These are phyloP conservation scores for Caenorhabditis macrosperma DNA, from an alignment of 2,888 invertebrate species.

Conservation along the genomic window DNA sequence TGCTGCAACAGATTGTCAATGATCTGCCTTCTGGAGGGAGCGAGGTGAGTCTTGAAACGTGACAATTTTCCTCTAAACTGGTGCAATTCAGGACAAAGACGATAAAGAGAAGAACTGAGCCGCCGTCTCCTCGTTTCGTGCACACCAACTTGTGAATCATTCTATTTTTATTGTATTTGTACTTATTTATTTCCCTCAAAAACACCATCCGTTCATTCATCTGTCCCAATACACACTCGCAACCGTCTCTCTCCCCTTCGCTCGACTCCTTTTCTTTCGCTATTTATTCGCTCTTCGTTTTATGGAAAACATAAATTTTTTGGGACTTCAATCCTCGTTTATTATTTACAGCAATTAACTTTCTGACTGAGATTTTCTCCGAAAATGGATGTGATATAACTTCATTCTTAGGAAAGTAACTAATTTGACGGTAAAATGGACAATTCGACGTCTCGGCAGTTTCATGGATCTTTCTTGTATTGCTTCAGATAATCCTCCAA, in stretches of 20 bases:
- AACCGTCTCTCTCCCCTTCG: background rate
- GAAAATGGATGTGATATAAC: too few relatives aligned
- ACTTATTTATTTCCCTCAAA: constrained; percentile 31
- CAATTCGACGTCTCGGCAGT: background rate
- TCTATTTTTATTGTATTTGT: constrained; percentile 38
- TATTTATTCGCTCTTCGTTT: too few relatives aligned
- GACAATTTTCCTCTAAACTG: background rate
- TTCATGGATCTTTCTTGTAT: constrained; percentile 62
- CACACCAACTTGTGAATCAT: constrained; percentile 28
- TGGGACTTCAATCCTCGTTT: background rate
- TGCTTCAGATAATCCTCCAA: constrained; percentile 66
- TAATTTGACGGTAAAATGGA: background rate
- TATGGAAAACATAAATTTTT: too few relatives aligned
- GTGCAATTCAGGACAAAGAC: constrained; percentile 16
- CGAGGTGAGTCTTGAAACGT: constrained; percentile 2
- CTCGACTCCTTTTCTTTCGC: too few relatives aligned
- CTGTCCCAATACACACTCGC: constrained; percentile 6
- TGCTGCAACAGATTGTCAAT: constrained; percentile 76
- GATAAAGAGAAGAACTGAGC: constrained; percentile 40
- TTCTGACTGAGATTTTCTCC: too few relatives aligned
- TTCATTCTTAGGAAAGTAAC: constrained; percentile 13
- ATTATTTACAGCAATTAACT: too few relatives aligned
- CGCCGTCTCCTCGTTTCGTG: background rate
- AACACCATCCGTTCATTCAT: background rate
- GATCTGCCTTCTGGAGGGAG: constrained; percentile 67